Percentiles rank a stretch among this genome's conserved stretches.
Conservation (phyloP, 2,113 vertebrate genomes). For the Daphoenositta chrysoptera region DNA sequence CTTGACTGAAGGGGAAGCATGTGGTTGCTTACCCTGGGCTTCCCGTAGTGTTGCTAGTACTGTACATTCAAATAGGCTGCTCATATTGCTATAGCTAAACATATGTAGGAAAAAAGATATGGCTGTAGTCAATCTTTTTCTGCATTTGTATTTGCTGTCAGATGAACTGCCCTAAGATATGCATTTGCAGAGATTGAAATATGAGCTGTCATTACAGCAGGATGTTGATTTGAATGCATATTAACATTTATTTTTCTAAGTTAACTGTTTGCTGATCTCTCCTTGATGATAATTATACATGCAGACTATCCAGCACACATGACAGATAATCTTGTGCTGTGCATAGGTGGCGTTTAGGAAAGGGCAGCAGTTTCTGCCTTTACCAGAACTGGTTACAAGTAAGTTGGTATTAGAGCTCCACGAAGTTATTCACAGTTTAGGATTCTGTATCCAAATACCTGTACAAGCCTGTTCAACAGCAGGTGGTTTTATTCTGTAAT, state of each 20-base stretch:
- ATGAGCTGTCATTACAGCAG: background rate
- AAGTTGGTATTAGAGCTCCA: background rate
- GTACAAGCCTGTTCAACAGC: background rate
- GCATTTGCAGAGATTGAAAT: background rate
- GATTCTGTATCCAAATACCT: background rate
- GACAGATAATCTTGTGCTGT: background rate
- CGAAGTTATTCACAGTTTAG: background rate
- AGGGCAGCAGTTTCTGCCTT: background rate
- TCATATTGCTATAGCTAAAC: background rate
- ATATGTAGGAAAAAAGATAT: background rate
- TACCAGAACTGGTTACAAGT: background rate
- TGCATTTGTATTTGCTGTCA: background rate
- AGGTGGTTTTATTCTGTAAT: background rate
- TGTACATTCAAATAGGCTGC: background rate
- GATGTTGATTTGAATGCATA: background rate
- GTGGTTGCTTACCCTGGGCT: background rate
- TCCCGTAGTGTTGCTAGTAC: background rate
- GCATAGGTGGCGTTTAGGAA: background rate
- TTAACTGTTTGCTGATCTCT: background rate
- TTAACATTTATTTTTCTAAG: background rate
- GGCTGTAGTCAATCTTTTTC: background rate
- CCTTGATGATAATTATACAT: background rate
- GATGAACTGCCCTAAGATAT: background rate
- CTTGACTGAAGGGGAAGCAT: background rate
- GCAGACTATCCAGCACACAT: accelerated